Base-by-base conservation (phyloP, 2,113 vertebrate genomes). In the Alouatta palliata region DNA sequence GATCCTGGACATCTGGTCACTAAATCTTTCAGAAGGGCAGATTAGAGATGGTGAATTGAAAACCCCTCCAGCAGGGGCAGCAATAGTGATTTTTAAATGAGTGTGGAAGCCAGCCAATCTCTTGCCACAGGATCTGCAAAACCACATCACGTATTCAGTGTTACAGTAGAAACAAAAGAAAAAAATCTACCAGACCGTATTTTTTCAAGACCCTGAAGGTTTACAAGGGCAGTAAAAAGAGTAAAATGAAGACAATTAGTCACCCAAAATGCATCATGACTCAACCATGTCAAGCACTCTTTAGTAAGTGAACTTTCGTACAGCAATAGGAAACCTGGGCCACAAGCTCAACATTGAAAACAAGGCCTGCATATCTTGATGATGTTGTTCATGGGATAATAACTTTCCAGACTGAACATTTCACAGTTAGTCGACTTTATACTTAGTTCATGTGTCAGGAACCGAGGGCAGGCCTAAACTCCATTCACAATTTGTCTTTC, bases 11-110 rank as follows among this genome's bases (percentile, higher is more conserved):
- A 97, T 97, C 96, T 98, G 97, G 96, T 90, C 95, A 71, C 96
- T 97, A 96, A 97, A 97, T 97, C 97, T 97, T 97, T 97, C 93
- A 97, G 97, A 96, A 97, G 94, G 84, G 79, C 83, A 97, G 92
- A 95, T 97, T 96, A 97, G 95, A 96, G 90, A 81, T 40, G 61
- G 96, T 43, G 93, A 94, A 58, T 66, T 56, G 64, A 97, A 97
- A 94, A 80, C 79, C 94, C 89, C 58, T 96, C 90, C 90, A 96
- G 56, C 92, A 95, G 87, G 96, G 91, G 92, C 52, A 89, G 45
- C 83, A 70, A 77, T 58, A 43, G 97, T 92, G 87, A 77, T 94
- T 97, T 95, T 94, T 58, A 97, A 95, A 97, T 97, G 95, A 96
- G 71, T n/a, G 13, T 97, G 97, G 97, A 97, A 95, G 92, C 80